Evolutionary conservation across 2,113 vertebrate species (phyloP).

Genomic region (Melanocharis versteri): DNA sequence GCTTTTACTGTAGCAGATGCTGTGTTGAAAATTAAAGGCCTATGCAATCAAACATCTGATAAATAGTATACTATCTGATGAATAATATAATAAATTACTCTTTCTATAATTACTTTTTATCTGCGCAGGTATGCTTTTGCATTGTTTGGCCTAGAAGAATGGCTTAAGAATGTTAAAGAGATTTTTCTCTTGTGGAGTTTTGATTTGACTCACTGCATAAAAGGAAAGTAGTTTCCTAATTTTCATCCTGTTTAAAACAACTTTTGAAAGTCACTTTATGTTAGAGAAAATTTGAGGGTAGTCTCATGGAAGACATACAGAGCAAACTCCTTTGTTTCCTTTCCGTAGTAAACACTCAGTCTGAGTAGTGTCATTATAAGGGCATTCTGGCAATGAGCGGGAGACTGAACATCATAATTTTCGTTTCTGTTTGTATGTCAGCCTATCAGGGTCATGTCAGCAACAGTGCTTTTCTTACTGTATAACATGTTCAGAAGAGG

Average conservation of each 20-base stretch:
- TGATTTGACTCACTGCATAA: not conserved
- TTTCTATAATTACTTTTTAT: not conserved
- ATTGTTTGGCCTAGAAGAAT: not conserved
- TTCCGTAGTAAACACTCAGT: not conserved
- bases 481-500: not conserved
- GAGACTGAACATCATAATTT: not conserved
- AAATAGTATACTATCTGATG: not conserved
- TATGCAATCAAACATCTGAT: not conserved
- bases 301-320: not conserved
- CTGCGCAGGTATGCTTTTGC: accelerated
- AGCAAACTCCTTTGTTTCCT: not conserved
- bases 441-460: constrained; percentile 3
- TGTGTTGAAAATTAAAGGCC: not conserved
- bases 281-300: not conserved
- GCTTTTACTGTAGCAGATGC: not conserved
- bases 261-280: not conserved
- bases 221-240: not conserved
- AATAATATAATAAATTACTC: not conserved
- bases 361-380: not conserved
- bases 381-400: not conserved
- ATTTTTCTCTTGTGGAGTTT: not conserved
- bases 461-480: not conserved
- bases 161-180: not conserved
- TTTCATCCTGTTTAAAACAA: not conserved
- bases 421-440: not conserved